Base-by-base conservation (phyloP, 2,888 invertebrate species). In the Galerucella nymphaeae region DNA sequence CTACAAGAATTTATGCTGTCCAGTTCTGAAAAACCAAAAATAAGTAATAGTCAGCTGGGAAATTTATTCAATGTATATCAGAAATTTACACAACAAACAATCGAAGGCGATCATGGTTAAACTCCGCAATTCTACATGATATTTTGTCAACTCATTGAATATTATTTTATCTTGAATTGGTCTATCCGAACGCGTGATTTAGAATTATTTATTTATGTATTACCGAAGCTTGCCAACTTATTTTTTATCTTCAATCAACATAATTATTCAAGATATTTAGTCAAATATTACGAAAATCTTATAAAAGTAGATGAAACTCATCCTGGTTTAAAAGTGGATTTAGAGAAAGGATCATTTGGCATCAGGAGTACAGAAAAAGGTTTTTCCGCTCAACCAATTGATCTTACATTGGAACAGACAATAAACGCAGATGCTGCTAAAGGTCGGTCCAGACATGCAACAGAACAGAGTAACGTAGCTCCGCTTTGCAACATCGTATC, bases 241-340 rank as follows among this genome's bases (percentile, higher is more conserved):
- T 45, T 64, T 45, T 64, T 64, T 45, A 45, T 45, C 13, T 14
- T 53, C 55, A 74, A 74, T 58, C 74, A 74, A 30, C 66, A 66
- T 14, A 71, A 66, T 38, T 66, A 73, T 70, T 45, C 59, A 10
- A 68, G 74, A 57, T 74, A 64, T 64, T 67, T 68, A 38, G 16
- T 74, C 18, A 69, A 50, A 59, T 74, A 53, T 16, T 68, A 63
- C 45, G 38, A 20, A 11, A 72, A 75, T 55, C 18, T 72, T 18
- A 42, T 70, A 45, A 72, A 75, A 55, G 61, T 71, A 45, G 64
- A 74, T 10, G 48, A 63, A n/a, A 69, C 72, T 11, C 68, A 72
- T 63, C 59, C 68, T 18, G 69, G 71, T 42, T 57, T 67, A 41
- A 65, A 71, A 55, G 23, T 18, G 18, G 53, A 10, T n/a, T 50